These are phyloP conservation scores for Horisme vitalbata DNA, from an alignment of 2,888 invertebrate species.

Conservation along the genomic window DNA sequence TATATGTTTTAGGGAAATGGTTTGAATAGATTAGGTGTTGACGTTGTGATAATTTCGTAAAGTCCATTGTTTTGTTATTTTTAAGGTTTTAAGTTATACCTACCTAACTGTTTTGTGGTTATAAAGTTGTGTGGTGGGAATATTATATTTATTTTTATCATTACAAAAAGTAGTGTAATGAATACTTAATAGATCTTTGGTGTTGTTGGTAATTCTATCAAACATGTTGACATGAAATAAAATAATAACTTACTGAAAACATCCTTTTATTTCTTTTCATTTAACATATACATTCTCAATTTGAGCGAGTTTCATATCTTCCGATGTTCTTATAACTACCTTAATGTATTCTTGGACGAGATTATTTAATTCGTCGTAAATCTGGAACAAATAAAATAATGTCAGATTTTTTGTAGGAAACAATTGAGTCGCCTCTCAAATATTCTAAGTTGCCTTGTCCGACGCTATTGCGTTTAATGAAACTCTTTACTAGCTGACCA, in stretches of 20 bases:
- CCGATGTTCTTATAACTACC: slow-evolving; percentile 85
- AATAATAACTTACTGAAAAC: slow-evolving; percentile 25
- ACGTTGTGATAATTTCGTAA: slow-evolving; percentile 15
- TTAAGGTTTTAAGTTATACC: no score
- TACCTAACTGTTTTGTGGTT: no score
- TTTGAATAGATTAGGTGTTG: slow-evolving; percentile 1
- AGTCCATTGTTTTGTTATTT: background rate
- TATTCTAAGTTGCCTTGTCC: no score
- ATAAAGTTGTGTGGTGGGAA: no score
- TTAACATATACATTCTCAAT: slow-evolving; percentile 34
- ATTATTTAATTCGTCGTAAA: slow-evolving; percentile 83
- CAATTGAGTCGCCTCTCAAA: no score
- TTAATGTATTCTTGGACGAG: slow-evolving; percentile 85
- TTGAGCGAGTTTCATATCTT: slow-evolving; percentile 80
- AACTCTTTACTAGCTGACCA: no score
- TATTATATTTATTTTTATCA: no score
- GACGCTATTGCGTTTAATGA: no score
- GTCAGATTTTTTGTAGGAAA: background rate
- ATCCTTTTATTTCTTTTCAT: slow-evolving; percentile 28
- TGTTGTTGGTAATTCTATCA: no score
- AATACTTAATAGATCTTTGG: no score
- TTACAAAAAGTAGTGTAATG: no score
- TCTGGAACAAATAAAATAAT: slow-evolving; percentile 72
- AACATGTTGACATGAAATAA: slow-evolving; percentile 13
- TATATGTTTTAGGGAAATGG: background rate